Evolutionary conservation across 2,113 vertebrate species (phyloP), one percentile per base, ranked within the genome.

Genomic region (Orientallactaga bullata): DNA sequence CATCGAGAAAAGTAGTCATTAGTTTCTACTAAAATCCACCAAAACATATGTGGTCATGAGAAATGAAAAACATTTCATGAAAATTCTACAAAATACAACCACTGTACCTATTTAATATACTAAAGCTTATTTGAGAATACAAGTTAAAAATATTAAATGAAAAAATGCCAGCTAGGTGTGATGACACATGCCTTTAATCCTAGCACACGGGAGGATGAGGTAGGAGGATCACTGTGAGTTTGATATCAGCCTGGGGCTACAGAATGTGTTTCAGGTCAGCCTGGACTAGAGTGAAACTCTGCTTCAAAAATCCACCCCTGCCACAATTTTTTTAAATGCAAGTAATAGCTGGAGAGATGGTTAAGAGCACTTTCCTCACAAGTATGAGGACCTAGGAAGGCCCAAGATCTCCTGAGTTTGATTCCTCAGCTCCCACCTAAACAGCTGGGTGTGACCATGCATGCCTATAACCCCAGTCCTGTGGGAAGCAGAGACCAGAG

Each of bases 21-120:
- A 65, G 12, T 55, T 89, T 85, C 69, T 85, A 69, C 24, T 66
- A 37, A 66, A 87, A 82, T 30, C 81, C 28, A 68, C 17, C 2
- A 39, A 65, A 93, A 93, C 13, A 55, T 30, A 82, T 60, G 55
- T 74, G 66, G 82, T 73, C 16, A 71, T 39, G 24, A 77, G 93
- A 28, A 81, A 69, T 55, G 47, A 77, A 92, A 95, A 65, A 12
- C 4, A 78, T 90, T 87, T 65, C 58, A 78, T 85, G 77, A 82
- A 94, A 88, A 88, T 85, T 10, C 80, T 20, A 88, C 55, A 88
- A 88, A 87, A 85, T 68, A 92, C 23, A 66, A 13, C 66, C 58
- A 81, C 7, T 85, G 1, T 66, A 72, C 35, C 35, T 76, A 12
- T 80, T 84, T 87, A 91, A 87, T 66, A 81, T 77, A 63, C 20